These are phyloP conservation scores for Hestina assimilis DNA, from an alignment of 1,140 invertebrate species.

Conservation along the genomic window DNA sequence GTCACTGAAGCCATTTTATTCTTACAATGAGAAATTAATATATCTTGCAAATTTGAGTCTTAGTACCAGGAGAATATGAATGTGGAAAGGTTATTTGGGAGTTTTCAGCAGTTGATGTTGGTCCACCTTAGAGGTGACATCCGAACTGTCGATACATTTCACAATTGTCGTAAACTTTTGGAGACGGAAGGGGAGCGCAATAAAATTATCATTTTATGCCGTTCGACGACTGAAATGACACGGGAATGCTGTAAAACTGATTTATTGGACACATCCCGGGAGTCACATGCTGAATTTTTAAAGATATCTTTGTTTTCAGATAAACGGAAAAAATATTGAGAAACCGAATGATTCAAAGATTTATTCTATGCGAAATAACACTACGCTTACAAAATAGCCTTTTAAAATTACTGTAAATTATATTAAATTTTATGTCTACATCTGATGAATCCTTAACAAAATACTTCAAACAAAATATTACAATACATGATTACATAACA, in stretches of 20 bases:
- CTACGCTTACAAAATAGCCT: too few relatives aligned
- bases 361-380: too few relatives aligned
- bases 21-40: neutral
- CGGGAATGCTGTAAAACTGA: conserved; percentile 77
- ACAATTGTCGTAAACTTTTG: conserved; percentile 75
- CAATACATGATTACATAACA: too few relatives aligned
- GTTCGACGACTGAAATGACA: conserved; percentile 77
- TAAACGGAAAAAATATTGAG: conserved; percentile 37
- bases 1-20: conserved; percentile 33
- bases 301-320: conserved; percentile 69
- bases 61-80: conserved; percentile 31
- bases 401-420: too few relatives aligned
- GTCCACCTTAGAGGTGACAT: conserved; percentile 65
- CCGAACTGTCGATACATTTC: conserved; percentile 77
- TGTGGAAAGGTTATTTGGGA: conserved; percentile 15
- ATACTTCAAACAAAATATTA: too few relatives aligned
- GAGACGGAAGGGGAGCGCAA: conserved; percentile 74
- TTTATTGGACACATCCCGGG: conserved; percentile 73
- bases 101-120: conserved; percentile 22
- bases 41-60: conserved; percentile 38
- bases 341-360: too few relatives aligned
- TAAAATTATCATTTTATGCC: conserved; percentile 78
- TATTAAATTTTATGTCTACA: too few relatives aligned
- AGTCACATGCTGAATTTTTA: conserved; percentile 74
- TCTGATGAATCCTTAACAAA: too few relatives aligned